Percentiles rank a stretch among this genome's conserved stretches.
Evolutionary conservation across 2,888 invertebrate species (phyloP).

Genomic region (Micoletzkya japonica): DNA sequence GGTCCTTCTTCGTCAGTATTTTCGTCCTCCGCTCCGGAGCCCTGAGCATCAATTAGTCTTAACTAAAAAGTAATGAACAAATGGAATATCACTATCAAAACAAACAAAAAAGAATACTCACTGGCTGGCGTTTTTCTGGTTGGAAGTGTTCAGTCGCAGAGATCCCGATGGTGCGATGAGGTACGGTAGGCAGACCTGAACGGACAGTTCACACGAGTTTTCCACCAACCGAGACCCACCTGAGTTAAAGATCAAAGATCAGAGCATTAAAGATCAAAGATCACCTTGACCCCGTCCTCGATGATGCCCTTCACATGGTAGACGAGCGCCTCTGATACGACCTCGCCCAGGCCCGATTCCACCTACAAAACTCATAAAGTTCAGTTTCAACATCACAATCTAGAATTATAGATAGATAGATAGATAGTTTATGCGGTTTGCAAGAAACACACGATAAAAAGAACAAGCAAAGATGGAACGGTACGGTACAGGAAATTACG

Average conservation of each 20-base stretch:
- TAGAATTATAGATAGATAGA: no score
- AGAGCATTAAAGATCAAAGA: neutral
- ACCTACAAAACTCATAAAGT: no score
- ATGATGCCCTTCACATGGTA: slow-evolving; percentile 21
- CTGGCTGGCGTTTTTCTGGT: neutral
- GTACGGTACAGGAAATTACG: no score
- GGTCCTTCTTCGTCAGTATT: slow-evolving; percentile 4
- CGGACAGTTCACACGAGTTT: no score
- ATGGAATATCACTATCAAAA: neutral
- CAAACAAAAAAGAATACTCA: neutral
- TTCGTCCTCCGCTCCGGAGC: neutral
- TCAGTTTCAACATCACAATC: no score
- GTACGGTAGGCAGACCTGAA: neutral
- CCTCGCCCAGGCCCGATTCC: neutral
- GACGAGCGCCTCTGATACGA: neutral
- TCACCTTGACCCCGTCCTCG: slow-evolving; percentile 22
- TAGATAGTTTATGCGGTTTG: no score
- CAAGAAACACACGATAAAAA: no score
- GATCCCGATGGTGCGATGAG: slow-evolving; percentile 6
- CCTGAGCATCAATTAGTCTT: neutral
- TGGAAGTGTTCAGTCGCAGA: slow-evolving; percentile 1
- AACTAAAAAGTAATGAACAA: neutral
- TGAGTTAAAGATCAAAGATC: neutral
- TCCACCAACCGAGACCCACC: no score
- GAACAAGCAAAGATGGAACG: no score